Conservation (phyloP, 2,888 invertebrate species). For the Strigamia transsilvanica region DNA sequence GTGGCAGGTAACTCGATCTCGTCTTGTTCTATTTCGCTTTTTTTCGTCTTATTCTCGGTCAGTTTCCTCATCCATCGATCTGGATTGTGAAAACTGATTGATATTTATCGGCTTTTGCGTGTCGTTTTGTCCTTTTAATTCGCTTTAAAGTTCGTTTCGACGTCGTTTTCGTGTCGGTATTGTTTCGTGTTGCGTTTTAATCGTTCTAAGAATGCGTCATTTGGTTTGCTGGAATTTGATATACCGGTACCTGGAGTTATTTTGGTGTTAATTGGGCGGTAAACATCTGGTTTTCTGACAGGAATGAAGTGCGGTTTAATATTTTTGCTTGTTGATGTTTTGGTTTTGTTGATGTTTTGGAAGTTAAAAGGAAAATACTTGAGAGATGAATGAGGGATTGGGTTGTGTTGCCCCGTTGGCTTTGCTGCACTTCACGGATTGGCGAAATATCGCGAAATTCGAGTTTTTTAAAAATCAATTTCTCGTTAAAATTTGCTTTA, state of each 20-base stretch:
- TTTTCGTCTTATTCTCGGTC: not conserved
- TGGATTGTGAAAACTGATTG: not conserved
- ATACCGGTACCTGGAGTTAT: not conserved
- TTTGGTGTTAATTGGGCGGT: not conserved
- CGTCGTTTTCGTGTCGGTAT: not conserved
- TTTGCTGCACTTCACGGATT: not conserved
- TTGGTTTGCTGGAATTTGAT: not conserved
- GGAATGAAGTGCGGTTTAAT: not conserved
- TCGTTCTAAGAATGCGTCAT: not conserved
- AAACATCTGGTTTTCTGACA: not conserved
- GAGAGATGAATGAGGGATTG: not conserved
- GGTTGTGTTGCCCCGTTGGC: not conserved
- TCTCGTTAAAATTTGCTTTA: too few relatives aligned
- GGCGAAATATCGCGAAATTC: too few relatives aligned
- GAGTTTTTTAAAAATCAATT: too few relatives aligned
- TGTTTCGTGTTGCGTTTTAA: not conserved
- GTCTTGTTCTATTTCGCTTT: not conserved
- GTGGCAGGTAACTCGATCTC: constrained; percentile 12
- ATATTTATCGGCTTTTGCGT: constrained; percentile 12
- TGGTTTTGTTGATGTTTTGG: not conserved
- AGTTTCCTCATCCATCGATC: constrained; percentile 19
- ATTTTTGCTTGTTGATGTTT: not conserved
- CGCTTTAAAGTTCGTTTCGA: not conserved
- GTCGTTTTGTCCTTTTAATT: not conserved
- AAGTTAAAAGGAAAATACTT: not conserved